Evolutionary conservation across 1,140 invertebrate species (phyloP).

Genomic region (Pseudomyrmex dendroicus): DNA sequence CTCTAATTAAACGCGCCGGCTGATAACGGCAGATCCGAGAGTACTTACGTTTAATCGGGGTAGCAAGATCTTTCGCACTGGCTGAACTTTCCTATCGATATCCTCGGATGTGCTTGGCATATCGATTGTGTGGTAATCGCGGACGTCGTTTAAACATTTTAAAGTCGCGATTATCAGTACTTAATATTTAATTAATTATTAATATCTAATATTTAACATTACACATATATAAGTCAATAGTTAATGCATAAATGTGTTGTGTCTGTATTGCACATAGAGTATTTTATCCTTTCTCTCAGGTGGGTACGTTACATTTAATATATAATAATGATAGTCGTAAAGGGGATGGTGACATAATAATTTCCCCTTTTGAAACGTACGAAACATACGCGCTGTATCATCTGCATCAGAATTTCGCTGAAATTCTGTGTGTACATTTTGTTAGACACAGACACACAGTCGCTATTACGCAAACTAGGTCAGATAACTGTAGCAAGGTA

Average conservation of each 20-base stretch:
- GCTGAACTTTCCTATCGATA: conserved; percentile 5
- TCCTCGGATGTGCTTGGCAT: background rate
- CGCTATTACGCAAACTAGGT: conserved; percentile 28
- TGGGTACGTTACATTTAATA: too few species aligned
- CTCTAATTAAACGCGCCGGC: conserved; percentile 64
- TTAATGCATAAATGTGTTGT: too few species aligned
- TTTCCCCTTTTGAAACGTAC: background rate
- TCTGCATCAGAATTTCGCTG: background rate
- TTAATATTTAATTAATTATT: too few species aligned
- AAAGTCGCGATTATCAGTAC: too few species aligned
- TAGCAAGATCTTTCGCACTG: conserved; percentile 15
- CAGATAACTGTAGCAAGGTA: conserved; percentile 11
- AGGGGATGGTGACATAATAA: too few species aligned
- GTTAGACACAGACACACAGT: background rate
- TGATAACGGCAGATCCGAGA: conserved; percentile 8
- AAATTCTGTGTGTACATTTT: background rate
- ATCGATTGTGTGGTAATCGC: too few species aligned
- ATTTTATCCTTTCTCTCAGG: background rate
- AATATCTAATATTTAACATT: too few species aligned
- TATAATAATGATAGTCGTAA: too few species aligned
- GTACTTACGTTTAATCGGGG: conserved; percentile 34
- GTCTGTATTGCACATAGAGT: background rate
- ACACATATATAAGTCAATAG: too few species aligned
- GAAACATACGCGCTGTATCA: too few species aligned
- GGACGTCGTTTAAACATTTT: too few species aligned